Base-by-base conservation (phyloP, 1,140 invertebrate genomes). In the Neodiprion fabricii region DNA sequence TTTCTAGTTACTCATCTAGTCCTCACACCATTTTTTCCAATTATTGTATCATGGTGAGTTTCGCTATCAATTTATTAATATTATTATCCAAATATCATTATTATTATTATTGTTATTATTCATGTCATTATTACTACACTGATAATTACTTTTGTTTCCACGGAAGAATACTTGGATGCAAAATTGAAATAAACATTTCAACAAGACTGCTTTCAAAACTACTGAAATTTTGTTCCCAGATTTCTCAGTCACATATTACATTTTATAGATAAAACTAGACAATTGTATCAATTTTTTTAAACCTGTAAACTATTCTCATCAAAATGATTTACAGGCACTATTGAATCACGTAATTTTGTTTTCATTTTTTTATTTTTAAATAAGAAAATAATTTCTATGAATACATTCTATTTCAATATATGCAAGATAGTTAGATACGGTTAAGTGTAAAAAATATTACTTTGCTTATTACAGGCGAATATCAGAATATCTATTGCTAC, bases 1-100 rank as follows among this genome's bases (percentile, higher is more conserved):
- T 97, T 96, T 89, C 86, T 90, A 72, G 82, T 96, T 53, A 95
- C 94, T 48, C 95, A 97, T 83, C 86, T 93, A 80, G 83, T 96
- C 72, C 90, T 97, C 72, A 96, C 96, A 75, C 96, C 96, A 74
- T 88, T 95, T 76, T 98, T 97, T 88, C 96, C 96, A 75, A 90
- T 93, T 80, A 91, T 98, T 79, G 95, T 95, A 48, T 92, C 94
- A 81, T 95, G 96, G 96, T 97, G 91, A 92, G 92, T 90, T 81
- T 81, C 72, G 73, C 72, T 65, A 65, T 14, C 3, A 14, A 65
- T 65, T 65, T 14, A 65, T 14, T 65, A 14, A 14, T 65, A 65
- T 47, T 40, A 66, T 74, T 61, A 61, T 47, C 76, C 67, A 48
- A 50, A 28, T 47, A 74, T 71, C 12, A 11, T 53, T 72, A 9